phyloP scores from a whole-genome alignment of 2,888 invertebrate genomes.

The Muschampia plurimacula region DNA sequence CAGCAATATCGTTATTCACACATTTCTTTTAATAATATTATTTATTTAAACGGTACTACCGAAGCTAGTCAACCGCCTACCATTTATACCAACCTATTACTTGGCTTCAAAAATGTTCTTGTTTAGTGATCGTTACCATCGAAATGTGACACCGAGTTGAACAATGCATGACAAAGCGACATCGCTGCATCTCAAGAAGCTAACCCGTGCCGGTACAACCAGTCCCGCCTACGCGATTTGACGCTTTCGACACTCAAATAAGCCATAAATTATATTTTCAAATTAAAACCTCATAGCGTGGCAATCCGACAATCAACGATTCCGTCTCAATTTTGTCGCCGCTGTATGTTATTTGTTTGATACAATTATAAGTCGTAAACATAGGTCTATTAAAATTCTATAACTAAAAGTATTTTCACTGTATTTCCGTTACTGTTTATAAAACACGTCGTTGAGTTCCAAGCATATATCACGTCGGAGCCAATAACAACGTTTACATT shows the following conservation, averaged over 20 bases:
- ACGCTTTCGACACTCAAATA: slow-evolving; percentile 80
- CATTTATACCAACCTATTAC: not conserved
- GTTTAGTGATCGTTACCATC: slow-evolving; percentile 13
- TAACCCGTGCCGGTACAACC: slow-evolving; percentile 49
- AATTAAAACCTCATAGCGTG: slow-evolving; percentile 72
- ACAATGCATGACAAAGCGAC: slow-evolving; percentile 46
- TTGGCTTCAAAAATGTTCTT: not conserved
- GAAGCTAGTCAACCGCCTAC: not conserved
- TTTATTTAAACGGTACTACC: too few relatives aligned
- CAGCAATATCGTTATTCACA: not conserved
- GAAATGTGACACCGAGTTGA: slow-evolving; percentile 40
- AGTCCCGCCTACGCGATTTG: slow-evolving; percentile 73
- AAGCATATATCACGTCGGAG: slow-evolving; percentile 53
- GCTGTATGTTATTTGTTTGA: slow-evolving; percentile 42
- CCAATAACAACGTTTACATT: slow-evolving; percentile 66
- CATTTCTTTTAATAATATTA: not conserved
- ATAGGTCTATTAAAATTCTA: slow-evolving; percentile 10
- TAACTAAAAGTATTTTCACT: not conserved
- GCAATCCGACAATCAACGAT: slow-evolving; percentile 62
- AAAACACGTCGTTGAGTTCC: slow-evolving; percentile 44
- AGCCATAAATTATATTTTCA: slow-evolving; percentile 74
- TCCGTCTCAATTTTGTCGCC: slow-evolving; percentile 48
- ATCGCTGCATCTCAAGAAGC: slow-evolving; percentile 48
- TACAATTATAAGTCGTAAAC: slow-evolving; percentile 6
- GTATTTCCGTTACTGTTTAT: slow-evolving; percentile 2